Conservation (phyloP, 2,797 vertebrate genomes). For the Buphagus erythrorhynchus region DNA sequence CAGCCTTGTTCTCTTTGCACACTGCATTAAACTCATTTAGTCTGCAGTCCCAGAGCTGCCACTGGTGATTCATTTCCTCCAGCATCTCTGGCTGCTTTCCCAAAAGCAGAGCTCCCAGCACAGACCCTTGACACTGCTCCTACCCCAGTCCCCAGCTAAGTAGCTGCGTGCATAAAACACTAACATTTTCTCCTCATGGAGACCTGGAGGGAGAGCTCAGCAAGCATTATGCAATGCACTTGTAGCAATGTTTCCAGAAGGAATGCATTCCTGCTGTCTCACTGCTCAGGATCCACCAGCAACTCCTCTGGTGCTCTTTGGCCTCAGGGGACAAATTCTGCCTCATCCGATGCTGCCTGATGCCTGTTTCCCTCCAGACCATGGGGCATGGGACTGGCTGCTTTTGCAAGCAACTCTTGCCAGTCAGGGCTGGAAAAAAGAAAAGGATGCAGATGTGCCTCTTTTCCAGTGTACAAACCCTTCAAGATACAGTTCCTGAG, state of each 20-base stretch:
- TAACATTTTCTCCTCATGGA: not conserved
- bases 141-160: not conserved
- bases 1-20: slow-evolving; percentile 3
- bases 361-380: not conserved
- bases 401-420: not conserved
- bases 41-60: not conserved
- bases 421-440: not conserved
- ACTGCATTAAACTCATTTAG: not conserved
- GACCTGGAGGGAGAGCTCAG: not conserved
- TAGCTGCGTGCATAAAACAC: not conserved
- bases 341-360: not conserved
- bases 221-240: not conserved
- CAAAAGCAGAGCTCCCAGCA: not conserved
- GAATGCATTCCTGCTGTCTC: not conserved
- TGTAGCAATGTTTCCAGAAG: not conserved
- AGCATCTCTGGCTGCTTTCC: not conserved
- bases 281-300: not conserved
- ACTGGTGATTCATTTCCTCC: not conserved
- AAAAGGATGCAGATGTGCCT: not conserved
- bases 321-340: not conserved
- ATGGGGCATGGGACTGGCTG: not conserved
- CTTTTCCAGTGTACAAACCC: not conserved
- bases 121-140: not conserved
- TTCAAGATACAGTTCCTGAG: not conserved
- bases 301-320: not conserved